Evolutionary conservation across 2,888 invertebrate genomes (phyloP), one percentile per base, ranked within the genome.

Genomic region (Acleris holmiana): DNA sequence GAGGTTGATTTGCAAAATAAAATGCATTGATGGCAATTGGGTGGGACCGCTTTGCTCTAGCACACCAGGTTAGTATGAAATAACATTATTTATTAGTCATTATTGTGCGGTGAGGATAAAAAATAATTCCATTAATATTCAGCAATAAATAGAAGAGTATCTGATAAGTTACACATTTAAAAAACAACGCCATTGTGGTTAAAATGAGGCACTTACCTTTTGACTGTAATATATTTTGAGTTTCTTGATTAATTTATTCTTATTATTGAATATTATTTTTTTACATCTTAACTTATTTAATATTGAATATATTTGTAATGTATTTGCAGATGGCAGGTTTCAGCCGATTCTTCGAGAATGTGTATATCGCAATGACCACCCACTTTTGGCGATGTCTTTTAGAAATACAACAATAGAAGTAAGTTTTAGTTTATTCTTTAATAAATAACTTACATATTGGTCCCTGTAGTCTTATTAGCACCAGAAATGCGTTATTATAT

Each of bases 1-100:
- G 80, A 93, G 94, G 63, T 91, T 96, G 25, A 93, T 96, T 61
- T 97, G 97, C 86, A 97, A 97, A 86, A 96, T 97, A 71, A 96
- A 97, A 83, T 97, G 97, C 80, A 95, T 97, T 67, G 96, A 95
- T 78, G 97, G 97, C 51, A 95, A 96, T 81, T 97, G 97, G 97
- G 96, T 96, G 48, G 97, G 97, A 2, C 97, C 97, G 1, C 89
- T 97, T 19, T 97, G 97, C 83, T 95, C 95, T 56, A 94, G 93
- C 68, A 95, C 96, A 74, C 94, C 95, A 93, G 96, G 96, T 96
- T 91, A 67, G 40, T 41, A 4, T 7, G 35, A 49, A n/a, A 23
- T n/a, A 49, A 21, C 3, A 46, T 58, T 63, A 41, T 47, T 29
- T 8, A 29, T 8, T 8, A 29, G 29, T 29, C 7, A 29, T 29